A percentile compares a stretch with the other conserved stretches of the same genome.
Conservation (phyloP, 2,797 vertebrate species). For the Microcaecilia unicolor region DNA sequence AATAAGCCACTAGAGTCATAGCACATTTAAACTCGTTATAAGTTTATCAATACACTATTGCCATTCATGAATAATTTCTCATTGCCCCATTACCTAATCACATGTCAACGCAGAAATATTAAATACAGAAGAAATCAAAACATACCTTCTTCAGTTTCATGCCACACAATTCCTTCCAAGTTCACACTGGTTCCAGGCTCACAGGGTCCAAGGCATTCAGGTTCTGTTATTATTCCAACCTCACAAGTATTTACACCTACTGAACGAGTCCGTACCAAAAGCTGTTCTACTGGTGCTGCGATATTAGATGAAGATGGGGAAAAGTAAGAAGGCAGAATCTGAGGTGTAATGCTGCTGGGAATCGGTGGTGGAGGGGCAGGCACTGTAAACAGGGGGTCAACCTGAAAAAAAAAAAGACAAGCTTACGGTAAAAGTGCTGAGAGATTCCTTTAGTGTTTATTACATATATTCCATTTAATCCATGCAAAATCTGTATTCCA, state of each 20-base stretch:
- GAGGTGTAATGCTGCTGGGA: constrained; percentile 64
- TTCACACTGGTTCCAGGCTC: constrained; percentile 95
- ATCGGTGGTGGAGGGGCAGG: constrained; percentile 70
- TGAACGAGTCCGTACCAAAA: constrained; percentile 85
- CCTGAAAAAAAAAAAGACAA: constrained; percentile 68
- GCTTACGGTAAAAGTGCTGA: constrained; percentile 44
- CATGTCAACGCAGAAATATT: too few species aligned
- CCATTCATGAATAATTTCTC: too few species aligned
- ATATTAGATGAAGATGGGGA: constrained; percentile 67
- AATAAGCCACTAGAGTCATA: too few species aligned
- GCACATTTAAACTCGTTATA: too few species aligned
- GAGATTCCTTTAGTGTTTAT: too few species aligned
- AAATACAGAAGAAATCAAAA: constrained; percentile 21
- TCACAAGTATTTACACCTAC: constrained; percentile 94
- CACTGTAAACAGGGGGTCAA: constrained; percentile 86
- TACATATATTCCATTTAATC: too few species aligned
- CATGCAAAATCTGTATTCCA: too few species aligned
- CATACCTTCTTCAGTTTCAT: constrained; percentile 96
- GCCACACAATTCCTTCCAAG: constrained; percentile 97
- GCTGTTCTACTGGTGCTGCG: constrained; percentile 72
- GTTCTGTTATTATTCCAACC: constrained; percentile 71
- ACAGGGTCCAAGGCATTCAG: constrained; percentile 85
- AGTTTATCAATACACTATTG: too few species aligned
- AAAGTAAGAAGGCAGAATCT: constrained; percentile 69
- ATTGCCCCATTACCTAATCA: too few species aligned